phyloP scores from a whole-genome alignment of 2,113 vertebrate species.

The Chitala chitala region DNA sequence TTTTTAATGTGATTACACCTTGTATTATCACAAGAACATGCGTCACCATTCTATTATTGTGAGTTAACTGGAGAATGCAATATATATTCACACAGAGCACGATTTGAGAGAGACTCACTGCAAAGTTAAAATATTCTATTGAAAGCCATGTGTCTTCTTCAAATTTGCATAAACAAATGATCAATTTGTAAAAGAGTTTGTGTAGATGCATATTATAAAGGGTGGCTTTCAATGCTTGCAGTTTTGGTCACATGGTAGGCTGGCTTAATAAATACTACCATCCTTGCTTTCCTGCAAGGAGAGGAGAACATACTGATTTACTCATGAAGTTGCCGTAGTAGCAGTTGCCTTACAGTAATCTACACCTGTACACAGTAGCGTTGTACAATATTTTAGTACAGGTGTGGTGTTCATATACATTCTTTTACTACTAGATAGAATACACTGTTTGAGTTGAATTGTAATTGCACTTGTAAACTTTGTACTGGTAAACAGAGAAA shows the following conservation, averaged over 20 bases:
- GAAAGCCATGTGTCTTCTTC: too few species aligned
- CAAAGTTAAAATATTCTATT: too few species aligned
- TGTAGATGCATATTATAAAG: not conserved
- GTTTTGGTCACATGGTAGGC: not conserved
- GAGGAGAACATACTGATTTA: not conserved
- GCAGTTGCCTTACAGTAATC: constrained; percentile 26
- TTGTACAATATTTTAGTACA: not conserved
- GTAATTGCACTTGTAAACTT: constrained; percentile 44
- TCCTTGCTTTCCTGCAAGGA: not conserved
- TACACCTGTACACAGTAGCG: constrained; percentile 2
- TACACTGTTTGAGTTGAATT: constrained; percentile 22
- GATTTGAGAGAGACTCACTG: too few species aligned
- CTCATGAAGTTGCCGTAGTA: constrained; percentile 3
- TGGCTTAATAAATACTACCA: not conserved
- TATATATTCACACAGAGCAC: too few species aligned
- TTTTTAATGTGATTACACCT: too few species aligned
- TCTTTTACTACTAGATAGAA: constrained; percentile 16
- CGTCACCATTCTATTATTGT: too few species aligned
- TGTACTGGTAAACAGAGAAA: constrained; percentile 44
- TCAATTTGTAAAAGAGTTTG: too few species aligned
- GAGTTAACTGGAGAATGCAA: too few species aligned
- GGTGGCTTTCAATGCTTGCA: too few species aligned
- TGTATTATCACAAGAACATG: too few species aligned
- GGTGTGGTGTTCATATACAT: constrained; percentile 7
- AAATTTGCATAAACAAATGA: too few species aligned